Percentiles rank a stretch among this genome's conserved stretches.
phyloP scores from a whole-genome alignment of 2,113 vertebrate species.

The Bos javanicus region DNA sequence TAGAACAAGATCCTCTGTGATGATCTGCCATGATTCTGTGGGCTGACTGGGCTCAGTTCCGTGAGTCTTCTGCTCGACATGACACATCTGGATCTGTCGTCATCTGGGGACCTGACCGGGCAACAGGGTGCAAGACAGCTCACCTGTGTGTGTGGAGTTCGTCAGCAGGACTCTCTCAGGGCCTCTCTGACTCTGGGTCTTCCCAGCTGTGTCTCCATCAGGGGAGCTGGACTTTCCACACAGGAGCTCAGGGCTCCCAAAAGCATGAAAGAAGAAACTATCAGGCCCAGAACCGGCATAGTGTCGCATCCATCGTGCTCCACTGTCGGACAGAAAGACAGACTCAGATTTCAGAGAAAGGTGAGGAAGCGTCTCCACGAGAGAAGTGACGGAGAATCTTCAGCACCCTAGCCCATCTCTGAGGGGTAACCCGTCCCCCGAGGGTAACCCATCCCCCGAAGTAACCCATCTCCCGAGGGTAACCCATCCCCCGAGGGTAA shows the following conservation, averaged over 20 bases:
- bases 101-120: background rate
- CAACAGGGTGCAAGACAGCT: accelerated
- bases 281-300: background rate
- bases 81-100: background rate
- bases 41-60: background rate
- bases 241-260: background rate
- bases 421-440: accelerated
- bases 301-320: accelerated
- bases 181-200: background rate
- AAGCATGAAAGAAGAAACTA: background rate
- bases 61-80: background rate
- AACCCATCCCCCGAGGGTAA: accelerated
- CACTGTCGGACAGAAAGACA: background rate
- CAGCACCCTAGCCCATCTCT: background rate
- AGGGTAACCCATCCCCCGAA: accelerated
- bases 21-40: accelerated
- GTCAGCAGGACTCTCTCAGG: background rate
- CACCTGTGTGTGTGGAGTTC: accelerated
- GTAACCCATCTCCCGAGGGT: accelerated
- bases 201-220: background rate
- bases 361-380: background rate
- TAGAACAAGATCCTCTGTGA: background rate
- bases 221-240: background rate
- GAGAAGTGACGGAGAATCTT: background rate
- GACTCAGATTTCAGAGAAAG: background rate